These are phyloP conservation scores for Gobiocypris rarus DNA, from an alignment of 2,113 vertebrate genomes.

Conservation along the genomic window DNA sequence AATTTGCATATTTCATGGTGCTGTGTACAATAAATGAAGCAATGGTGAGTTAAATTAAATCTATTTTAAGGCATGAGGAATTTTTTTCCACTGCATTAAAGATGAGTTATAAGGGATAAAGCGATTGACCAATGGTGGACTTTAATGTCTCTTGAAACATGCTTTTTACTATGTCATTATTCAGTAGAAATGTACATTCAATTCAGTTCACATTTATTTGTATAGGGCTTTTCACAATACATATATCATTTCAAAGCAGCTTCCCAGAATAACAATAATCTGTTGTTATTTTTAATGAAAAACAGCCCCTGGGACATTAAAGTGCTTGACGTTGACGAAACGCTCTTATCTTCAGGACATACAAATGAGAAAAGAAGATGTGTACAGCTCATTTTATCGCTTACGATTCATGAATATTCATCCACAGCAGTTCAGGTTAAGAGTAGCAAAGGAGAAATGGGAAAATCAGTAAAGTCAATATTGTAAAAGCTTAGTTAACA, in stretches of 20 bases:
- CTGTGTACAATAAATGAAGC: no score
- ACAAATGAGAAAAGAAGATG: background rate
- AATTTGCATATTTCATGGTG: no score
- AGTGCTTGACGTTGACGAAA: background rate
- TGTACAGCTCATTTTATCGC: background rate
- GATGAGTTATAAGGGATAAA: no score
- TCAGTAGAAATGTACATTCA: background rate
- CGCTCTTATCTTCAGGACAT: background rate
- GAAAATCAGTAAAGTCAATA: conserved; percentile 27
- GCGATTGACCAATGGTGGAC: no score
- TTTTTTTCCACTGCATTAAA: no score
- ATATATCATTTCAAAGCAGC: no score
- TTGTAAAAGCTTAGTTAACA: conserved; percentile 40
- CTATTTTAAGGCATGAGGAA: no score
- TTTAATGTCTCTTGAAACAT: background rate
- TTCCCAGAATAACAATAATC: background rate
- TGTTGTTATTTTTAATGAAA: background rate
- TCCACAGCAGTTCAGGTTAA: background rate
- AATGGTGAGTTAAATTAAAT: no score
- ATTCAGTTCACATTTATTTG: no score
- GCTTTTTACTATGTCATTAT: background rate
- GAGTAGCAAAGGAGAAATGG: background rate
- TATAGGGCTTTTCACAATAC: no score
- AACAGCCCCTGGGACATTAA: background rate
- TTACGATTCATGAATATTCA: conserved; percentile 13